Base-by-base conservation (phyloP, 1,140 invertebrate genomes). In the Drosophila persimilis region DNA sequence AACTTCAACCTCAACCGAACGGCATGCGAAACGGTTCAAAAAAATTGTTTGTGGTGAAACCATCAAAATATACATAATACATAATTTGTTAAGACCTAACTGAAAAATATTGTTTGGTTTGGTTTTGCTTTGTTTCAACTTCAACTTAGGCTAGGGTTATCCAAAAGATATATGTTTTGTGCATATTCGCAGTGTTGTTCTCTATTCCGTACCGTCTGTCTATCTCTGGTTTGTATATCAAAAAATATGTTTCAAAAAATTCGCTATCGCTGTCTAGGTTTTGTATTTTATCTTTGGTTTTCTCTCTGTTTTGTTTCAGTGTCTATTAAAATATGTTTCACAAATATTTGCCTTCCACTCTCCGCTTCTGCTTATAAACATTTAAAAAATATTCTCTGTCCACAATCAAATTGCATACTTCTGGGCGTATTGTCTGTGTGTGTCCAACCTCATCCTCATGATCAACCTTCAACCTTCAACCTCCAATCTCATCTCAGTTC, bases 241-340 rank as follows among this genome's bases (percentile, higher is more conserved):
- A 88, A 88, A 88, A 76, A 86, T 86, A 86, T 77, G 58, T 55
- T 89, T 73, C 76, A 79, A 86, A 81, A 86, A 86, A 67, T 81
- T 81, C 67, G 57, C 71, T 39, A 58, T 70, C 70, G 77, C 65
- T 69, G 53, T 62, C 43, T 62, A 62, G 39, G 51, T 69, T 56
- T 50, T 63, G 44, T 41, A 45, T 53, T 67, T 31, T 47, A 46
- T 48, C 58, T 54, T 62, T 72, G 29, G 24, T 56, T 51, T 55
- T 31, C 29, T 31, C 29, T 31, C 29, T 31, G 24, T 26, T 29
- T 29, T 8, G 29, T 29, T 31, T 56, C 75, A 57, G 56, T 85
- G 81, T 86, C 83, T 86, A 86, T 83, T 83, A 69, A 86, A 88
- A 88, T 79, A 83, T 86, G 69, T 56, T 84, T 76, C 80, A 85